Evolutionary conservation across 2,113 vertebrate genomes (phyloP).

Genomic region (Silurus meridionalis): DNA sequence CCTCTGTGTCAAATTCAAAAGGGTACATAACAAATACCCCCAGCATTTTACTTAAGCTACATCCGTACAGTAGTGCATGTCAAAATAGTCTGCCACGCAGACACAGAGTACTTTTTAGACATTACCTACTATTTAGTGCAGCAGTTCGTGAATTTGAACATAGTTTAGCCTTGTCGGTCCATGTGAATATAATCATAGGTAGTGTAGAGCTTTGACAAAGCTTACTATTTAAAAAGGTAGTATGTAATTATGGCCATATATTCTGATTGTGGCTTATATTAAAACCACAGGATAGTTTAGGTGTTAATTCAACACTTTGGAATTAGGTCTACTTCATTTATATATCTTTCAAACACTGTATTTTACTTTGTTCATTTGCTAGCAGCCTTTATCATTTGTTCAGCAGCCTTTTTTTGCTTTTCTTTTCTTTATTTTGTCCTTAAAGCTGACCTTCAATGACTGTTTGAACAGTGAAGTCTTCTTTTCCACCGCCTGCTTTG

Average conservation of each 20-base stretch:
- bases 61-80: neutral
- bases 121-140: neutral
- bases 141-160: neutral
- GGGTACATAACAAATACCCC: neutral
- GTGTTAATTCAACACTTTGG: conserved; percentile 9
- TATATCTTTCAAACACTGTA: conserved; percentile 10
- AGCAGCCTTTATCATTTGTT: neutral
- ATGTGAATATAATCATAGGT: conserved; percentile 21
- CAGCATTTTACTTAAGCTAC: neutral
- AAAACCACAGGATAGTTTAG: neutral
- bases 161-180: neutral
- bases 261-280: neutral
- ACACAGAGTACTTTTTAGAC: conserved; percentile 22
- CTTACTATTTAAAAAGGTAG: conserved; percentile 24
- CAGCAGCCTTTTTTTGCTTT: neutral
- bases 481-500: conserved; percentile 39
- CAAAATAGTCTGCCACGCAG: conserved; percentile 13
- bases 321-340: neutral
- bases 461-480: conserved; percentile 37
- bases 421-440: conserved; percentile 16
- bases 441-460: conserved; percentile 15
- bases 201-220: neutral
- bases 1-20: neutral
- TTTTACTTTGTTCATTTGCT: conserved; percentile 8
- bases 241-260: conserved; percentile 5